Percentiles rank a stretch among this genome's conserved stretches.
These are phyloP conservation scores for Glaucidium brasilianum DNA, from an alignment of 2,113 vertebrate genomes.

Conservation along the genomic window DNA sequence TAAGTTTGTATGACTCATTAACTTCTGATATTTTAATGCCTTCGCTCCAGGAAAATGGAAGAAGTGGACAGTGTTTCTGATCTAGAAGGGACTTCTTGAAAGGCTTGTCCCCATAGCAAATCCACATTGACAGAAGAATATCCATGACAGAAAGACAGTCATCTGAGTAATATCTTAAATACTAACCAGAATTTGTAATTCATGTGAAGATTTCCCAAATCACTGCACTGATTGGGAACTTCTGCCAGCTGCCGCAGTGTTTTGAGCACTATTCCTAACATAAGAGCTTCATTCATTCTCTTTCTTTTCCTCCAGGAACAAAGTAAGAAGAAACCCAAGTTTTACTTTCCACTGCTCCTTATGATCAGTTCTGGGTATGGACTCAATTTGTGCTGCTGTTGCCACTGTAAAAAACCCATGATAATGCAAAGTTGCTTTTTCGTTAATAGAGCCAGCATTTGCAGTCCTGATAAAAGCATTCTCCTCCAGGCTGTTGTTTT, in stretches of 20 bases:
- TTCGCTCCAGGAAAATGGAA: background rate
- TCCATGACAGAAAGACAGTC: background rate
- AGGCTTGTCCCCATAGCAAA: background rate
- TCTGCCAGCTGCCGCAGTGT: background rate
- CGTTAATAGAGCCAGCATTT: background rate
- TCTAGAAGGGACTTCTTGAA: background rate
- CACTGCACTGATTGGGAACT: background rate
- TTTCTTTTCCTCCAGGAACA: background rate
- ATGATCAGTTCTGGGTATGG: background rate
- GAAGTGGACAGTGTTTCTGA: background rate
- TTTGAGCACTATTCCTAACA: background rate
- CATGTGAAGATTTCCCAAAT: background rate
- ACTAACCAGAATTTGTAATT: background rate
- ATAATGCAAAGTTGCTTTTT: background rate
- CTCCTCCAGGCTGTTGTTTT: background rate
- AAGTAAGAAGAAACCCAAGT: background rate
- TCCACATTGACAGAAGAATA: background rate
- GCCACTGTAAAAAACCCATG: background rate
- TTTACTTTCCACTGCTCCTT: background rate
- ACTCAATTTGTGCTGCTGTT: background rate
- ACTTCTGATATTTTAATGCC: background rate
- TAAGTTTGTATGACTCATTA: background rate
- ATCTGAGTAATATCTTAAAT: background rate
- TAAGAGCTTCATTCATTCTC: background rate
- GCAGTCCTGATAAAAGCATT: background rate